Evolutionary conservation across 2,888 invertebrate species (phyloP).

Genomic region (Ormia ochracea): DNA sequence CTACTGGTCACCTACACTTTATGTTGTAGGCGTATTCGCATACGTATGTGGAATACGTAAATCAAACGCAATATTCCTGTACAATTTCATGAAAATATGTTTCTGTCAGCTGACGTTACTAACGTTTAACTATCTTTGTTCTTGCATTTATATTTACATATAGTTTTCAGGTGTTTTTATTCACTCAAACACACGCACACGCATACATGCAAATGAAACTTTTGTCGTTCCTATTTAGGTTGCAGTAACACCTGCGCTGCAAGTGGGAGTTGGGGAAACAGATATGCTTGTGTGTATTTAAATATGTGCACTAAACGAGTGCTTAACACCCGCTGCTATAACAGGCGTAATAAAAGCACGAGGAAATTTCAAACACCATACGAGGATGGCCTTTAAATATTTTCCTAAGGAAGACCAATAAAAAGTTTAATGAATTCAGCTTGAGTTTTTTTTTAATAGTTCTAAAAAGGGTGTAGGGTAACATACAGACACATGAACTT

Average conservation of each 20-base stretch:
- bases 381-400: not conserved
- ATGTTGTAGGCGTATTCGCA: too few species aligned
- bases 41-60: too few species aligned
- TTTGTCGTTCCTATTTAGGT: not conserved
- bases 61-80: constrained; percentile 15
- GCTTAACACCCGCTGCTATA: constrained; percentile 5
- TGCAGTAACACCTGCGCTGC: too few species aligned
- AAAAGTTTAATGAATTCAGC: too few species aligned
- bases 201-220: not conserved
- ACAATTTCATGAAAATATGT: not conserved
- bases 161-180: constrained; percentile 21
- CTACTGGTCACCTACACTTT: too few species aligned
- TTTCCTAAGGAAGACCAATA: not conserved
- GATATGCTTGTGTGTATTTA: too few species aligned
- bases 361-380: not conserved
- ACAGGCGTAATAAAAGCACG: not conserved
- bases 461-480: too few species aligned
- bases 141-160: not conserved
- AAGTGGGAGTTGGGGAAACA: too few species aligned
- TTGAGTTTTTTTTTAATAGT: too few species aligned
- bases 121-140: not conserved
- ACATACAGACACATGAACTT: too few species aligned
- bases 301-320: not conserved
- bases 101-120: constrained; percentile 10
- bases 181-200: not conserved